Conservation (phyloP, 2,797 vertebrate species). For the Leptoclinus maculatus region DNA sequence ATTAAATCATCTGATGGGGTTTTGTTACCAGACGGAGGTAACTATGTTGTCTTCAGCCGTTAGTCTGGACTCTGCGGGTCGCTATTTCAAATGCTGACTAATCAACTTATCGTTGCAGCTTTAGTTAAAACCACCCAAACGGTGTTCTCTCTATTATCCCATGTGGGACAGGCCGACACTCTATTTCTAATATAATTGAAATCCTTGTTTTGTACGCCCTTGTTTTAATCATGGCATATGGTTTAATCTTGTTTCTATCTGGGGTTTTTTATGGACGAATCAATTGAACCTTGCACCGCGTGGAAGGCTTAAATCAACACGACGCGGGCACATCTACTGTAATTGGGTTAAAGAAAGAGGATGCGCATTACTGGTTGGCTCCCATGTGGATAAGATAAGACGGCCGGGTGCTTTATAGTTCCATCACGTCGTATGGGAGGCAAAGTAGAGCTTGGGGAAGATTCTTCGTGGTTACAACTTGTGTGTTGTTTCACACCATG, state of each 20-base stretch:
- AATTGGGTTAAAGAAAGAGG: neutral
- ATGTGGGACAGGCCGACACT: neutral
- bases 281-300: neutral
- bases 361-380: slow-evolving; percentile 25
- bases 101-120: no score
- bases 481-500: neutral
- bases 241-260: neutral
- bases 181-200: neutral
- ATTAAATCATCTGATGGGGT: neutral
- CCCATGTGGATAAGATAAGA: slow-evolving; percentile 19
- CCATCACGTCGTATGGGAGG: neutral
- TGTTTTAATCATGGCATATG: neutral
- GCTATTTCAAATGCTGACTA: no score
- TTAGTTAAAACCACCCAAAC: neutral
- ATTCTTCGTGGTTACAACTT: neutral
- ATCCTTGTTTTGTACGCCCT: neutral
- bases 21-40: neutral
- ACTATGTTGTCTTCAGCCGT: neutral
- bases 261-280: neutral
- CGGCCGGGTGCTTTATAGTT: neutral
- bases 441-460: neutral
- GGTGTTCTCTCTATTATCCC: neutral
- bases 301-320: neutral
- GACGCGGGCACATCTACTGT: slow-evolving; percentile 1
- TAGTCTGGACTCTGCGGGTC: neutral